Evolutionary conservation across 1,140 invertebrate genomes (phyloP), one percentile per base, ranked within the genome.

Genomic region (Ganaspis sp.): DNA sequence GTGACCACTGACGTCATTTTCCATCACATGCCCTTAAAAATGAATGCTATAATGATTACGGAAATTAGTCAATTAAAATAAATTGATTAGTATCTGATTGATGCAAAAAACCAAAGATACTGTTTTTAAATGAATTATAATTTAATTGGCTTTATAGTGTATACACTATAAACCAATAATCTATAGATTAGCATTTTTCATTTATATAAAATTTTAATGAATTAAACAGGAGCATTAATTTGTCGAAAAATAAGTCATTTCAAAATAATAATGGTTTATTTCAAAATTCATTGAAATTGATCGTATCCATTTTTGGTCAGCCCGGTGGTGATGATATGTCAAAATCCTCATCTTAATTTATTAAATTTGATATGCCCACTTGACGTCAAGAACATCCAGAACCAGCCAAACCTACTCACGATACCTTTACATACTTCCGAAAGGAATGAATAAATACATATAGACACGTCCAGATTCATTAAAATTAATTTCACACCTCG

Each of bases 361-460:
- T 49, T 49, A 49, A 49, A 49, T 49, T 49, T 49, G 45, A n/a
- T 49, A 49, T 49, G 15, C 45, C 45, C 45, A 49, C 45, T 49
- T 49, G n/a, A 17, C n/a, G 45, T 49, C 45, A 49, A 45, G 15
- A 45, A 49, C n/a, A 49, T 49, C n/a, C 42, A n/a, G 42, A 49
- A 17, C n/a, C 42, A n/a, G 42, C 12, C 42, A 45, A 45, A 45
- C 45, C 45, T 49, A 49, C 38, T 40, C 38, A 40, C 38, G 2
- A 34, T 34, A 34, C 6, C 29, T 34, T 34, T 34, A 34, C 29
- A 34, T 34, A 17, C 4, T 49, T 49, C 45, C 45, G 17, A n/a
- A 49, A 49, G n/a, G n/a, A 17, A 49, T 49, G 8, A 49, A 17
- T n/a, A n/a, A 17, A 15, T 34, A 34, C 29, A 34, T 34, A 34